phyloP scores from a whole-genome alignment of 2,888 invertebrate genomes.

The Panzeria rudis region DNA sequence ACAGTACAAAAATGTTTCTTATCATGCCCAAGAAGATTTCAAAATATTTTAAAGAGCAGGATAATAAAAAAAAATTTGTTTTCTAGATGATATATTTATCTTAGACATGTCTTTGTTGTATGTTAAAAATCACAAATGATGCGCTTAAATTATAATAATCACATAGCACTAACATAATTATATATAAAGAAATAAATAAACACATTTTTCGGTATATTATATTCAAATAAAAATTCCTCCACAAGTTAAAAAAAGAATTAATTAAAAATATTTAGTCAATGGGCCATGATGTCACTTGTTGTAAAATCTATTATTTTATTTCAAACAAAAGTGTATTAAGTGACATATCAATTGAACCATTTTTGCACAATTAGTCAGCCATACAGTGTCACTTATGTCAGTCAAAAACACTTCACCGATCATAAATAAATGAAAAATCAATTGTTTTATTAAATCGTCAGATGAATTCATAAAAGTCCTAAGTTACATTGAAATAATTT shows the following conservation, averaged over 20 bases:
- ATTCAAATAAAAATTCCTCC: background rate
- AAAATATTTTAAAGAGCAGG: too few species aligned
- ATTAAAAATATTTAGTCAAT: conserved; percentile 56
- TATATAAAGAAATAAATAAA: background rate
- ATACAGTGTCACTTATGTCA: conserved; percentile 53
- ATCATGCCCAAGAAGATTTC: too few species aligned
- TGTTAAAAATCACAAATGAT: too few species aligned
- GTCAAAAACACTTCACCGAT: conserved; percentile 51
- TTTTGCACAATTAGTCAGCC: conserved; percentile 65
- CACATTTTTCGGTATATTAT: background rate
- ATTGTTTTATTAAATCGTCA: conserved; percentile 53
- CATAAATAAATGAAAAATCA: conserved; percentile 67
- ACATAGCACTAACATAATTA: too few species aligned
- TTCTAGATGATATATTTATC: too few species aligned
- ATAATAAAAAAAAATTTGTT: too few species aligned
- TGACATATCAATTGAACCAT: conserved; percentile 66
- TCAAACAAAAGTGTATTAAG: conserved; percentile 40
- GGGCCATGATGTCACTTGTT: conserved; percentile 65
- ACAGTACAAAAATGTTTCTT: too few species aligned
- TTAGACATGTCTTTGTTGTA: too few species aligned
- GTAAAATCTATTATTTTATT: conserved; percentile 38
- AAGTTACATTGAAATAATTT: too few species aligned
- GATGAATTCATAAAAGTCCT: too few species aligned
- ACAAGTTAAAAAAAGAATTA: conserved; percentile 11
- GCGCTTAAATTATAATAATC: too few species aligned